phyloP scores from a whole-genome alignment of 2,888 invertebrate species.

The Cotesia congregata region DNA sequence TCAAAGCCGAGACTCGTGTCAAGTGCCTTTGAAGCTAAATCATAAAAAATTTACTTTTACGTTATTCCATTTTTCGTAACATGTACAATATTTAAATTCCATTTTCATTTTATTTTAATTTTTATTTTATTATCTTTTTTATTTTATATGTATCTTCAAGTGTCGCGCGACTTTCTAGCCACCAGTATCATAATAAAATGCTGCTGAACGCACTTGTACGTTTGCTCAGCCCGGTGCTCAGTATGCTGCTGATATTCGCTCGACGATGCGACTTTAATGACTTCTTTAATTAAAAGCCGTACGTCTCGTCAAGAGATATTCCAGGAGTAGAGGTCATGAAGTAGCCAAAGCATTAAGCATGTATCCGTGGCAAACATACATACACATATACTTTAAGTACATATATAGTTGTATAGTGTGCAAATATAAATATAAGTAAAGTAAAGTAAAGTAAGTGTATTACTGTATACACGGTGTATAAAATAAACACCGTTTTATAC shows the following conservation, averaged over 20 bases:
- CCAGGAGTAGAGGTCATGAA: conserved; percentile 20
- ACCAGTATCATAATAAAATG: conserved; percentile 33
- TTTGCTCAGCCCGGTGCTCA: not conserved
- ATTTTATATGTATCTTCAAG: not conserved
- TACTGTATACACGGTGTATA: not conserved
- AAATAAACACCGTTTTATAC: not conserved
- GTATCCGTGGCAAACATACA: not conserved
- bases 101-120: too few relatives aligned
- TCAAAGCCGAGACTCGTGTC: conserved; percentile 17
- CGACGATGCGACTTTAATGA: conserved; percentile 51
- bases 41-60: conserved; percentile 25
- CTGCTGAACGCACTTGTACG: conserved; percentile 23
- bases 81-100: conserved; percentile 15
- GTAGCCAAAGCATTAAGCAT: conserved; percentile 23
- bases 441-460: not conserved
- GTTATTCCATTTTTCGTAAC: conserved; percentile 6
- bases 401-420: not conserved
- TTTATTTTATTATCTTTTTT: not conserved
- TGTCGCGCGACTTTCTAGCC: conserved; percentile 25
- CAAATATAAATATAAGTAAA: not conserved
- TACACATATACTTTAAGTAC: not conserved
- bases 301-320: conserved; percentile 45
- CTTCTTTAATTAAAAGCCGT: conserved; percentile 53
- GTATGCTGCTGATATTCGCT: conserved; percentile 30
- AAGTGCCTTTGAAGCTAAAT: conserved; percentile 20